Base-by-base conservation (phyloP, 2,113 vertebrate genomes). In the Copsychus sechellarum region DNA sequence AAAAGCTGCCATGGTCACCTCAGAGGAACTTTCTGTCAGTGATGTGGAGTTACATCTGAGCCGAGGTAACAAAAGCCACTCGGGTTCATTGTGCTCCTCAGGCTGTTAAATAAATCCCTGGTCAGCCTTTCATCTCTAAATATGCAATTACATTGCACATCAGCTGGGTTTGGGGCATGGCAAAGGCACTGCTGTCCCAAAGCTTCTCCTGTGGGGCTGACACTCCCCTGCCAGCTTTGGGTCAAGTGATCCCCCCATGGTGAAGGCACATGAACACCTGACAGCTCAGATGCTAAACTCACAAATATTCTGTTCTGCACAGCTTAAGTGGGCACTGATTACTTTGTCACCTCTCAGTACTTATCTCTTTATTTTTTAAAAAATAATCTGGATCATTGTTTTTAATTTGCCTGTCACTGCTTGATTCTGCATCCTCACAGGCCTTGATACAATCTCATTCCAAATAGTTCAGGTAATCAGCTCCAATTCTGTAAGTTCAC, bases 1-100 rank as follows among this genome's bases (percentile, higher is more conserved):
- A 88, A 93, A 90, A 92, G 53, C 71, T 90, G 71, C 48, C 80
- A 22, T 2, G 5, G 26, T 33, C 61, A 62, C 71, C 79, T 90
- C 21, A 33, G 74, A 74, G 82, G 29, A 82, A 26, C 53, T 56
- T 14, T 6, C 5, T 5, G 8, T 25, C 18, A 64, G 33, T 2
- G 61, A 85, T 34, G 73, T 45, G 50, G n/a, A 76, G 60, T 21
- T 70, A 29, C n/a, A 57, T 12, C 61, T 31, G 36, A 93, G 74
- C 29, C 13, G 24, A 82, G 66, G 61, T 13, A 58, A 76, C 61
- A 66, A 36, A 43, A 2, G 14, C 7, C 92, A 73, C 4, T 3
- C 23, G 67, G 38, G 66, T 11, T 82, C 53, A 12, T 5, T 42
- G 74, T 38, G 62, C 54, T 33, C 10, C 18, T 40, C 33, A 25